Conservation (phyloP, 2,797 vertebrate genomes). For the Graptemys geographica region DNA sequence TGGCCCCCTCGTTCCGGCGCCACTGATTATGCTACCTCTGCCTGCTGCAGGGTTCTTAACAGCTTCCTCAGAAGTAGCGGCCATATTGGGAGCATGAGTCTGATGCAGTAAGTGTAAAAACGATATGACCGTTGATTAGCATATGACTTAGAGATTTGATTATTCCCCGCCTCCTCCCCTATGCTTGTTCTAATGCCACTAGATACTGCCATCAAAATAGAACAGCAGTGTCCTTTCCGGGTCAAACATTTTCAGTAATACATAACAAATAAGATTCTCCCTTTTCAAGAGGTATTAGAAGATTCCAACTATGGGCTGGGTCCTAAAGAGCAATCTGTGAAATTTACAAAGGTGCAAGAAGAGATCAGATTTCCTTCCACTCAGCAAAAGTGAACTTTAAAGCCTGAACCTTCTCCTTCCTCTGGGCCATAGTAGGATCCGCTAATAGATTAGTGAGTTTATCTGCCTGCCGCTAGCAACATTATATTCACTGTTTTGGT, state of each 20-base stretch:
- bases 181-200: rapidly evolving
- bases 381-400: not conserved
- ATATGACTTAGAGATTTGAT: not conserved
- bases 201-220: not conserved
- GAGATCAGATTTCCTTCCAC: not conserved
- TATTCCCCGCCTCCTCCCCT: not conserved
- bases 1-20: too few relatives aligned
- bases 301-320: not conserved
- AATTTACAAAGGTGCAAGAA: rapidly evolving
- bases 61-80: too few relatives aligned
- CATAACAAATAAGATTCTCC: not conserved
- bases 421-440: rapidly evolving
- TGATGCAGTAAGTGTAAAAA: too few relatives aligned
- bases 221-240: not conserved
- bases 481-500: not conserved
- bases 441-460: rapidly evolving
- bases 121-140: too few relatives aligned
- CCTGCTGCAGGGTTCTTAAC: too few relatives aligned
- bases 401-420: not conserved
- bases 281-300: conserved; percentile 8
- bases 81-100: too few relatives aligned
- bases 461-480: not conserved
- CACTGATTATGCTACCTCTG: too few relatives aligned
- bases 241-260: not conserved
- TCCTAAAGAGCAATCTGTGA: not conserved